These are phyloP conservation scores for Pogonognathellus flavescens DNA, from an alignment of 1,140 invertebrate genomes.

Conservation along the genomic window DNA sequence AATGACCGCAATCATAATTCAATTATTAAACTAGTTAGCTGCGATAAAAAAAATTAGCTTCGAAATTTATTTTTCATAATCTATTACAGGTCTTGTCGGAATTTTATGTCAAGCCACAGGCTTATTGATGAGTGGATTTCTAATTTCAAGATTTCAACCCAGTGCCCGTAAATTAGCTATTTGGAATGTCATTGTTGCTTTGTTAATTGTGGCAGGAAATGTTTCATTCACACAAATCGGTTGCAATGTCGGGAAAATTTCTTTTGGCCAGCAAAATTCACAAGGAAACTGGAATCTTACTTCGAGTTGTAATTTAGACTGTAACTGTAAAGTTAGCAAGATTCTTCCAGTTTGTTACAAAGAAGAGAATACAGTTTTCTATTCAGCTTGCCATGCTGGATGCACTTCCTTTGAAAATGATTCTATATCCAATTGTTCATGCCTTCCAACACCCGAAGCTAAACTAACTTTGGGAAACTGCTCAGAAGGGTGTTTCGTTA, in stretches of 20 bases:
- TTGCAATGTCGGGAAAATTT: constrained; percentile 71
- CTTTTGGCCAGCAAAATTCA: constrained; percentile 42
- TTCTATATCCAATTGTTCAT: constrained; percentile 58
- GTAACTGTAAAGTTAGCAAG: constrained; percentile 65
- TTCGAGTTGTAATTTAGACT: constrained; percentile 66
- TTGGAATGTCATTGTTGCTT: constrained; percentile 81
- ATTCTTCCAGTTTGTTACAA: constrained; percentile 67
- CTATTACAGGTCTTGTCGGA: constrained; percentile 73
- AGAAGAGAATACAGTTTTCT: constrained; percentile 65
- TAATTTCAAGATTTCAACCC: constrained; percentile 80
- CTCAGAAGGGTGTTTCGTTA: constrained; percentile 62
- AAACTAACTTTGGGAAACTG: constrained; percentile 67
- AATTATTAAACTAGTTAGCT: too few relatives aligned
- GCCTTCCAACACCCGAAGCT: constrained; percentile 27
- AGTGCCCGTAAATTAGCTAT: constrained; percentile 78
- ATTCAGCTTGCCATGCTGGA: constrained; percentile 68
- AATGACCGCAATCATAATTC: too few relatives aligned
- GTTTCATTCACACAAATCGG: constrained; percentile 80
- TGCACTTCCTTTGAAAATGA: constrained; percentile 55
- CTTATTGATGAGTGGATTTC: constrained; percentile 77
- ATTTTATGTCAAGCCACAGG: constrained; percentile 81
- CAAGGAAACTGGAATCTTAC: constrained; percentile 58
- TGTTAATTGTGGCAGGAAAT: constrained; percentile 77
- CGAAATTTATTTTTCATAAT: not conserved
- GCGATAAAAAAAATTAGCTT: constrained; percentile 33